Base-by-base conservation (phyloP, 2,888 invertebrate genomes). In the Lepidonotus clava region DNA sequence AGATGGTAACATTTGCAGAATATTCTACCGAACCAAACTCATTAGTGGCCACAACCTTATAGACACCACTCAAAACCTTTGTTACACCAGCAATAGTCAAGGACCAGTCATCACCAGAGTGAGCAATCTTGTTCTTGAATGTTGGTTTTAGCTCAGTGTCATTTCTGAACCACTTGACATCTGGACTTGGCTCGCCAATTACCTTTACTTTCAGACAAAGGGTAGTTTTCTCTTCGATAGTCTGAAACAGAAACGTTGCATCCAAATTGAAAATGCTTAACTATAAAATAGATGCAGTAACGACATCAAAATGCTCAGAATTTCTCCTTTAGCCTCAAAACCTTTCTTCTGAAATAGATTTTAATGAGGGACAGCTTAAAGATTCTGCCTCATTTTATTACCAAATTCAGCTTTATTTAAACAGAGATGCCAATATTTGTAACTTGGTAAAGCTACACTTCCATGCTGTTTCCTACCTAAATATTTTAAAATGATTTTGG, bases 1-100 rank as follows among this genome's bases (percentile, higher is more conserved):
- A 97, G 91, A 98, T 96, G 21, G 96, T 97, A 34, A 98, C 95
- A 87, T 96, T 97, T 40, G 98, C 98, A 51, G 98, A 97, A 88
- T 84, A 97, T 96, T 94, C 97, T 97, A 88, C 98, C 95, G 95
- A 97, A 97, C 11, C 88, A 84, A 87, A 89, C 32, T 66, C 77
- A 61, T 90, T 90, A 71, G 76, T 86, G 32, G 90, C 90, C 0
- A 77, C 77, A 38, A 88, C 90, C 0, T 80, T 83, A 85, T 89
- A 89, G 32, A 86, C 87, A n/a, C 90, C 90, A 87, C 97, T 76
- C 86, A 87, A 86, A 53, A 86, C 89, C 83, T 66, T 76, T 18
- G 88, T 88, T 24, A 89, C 87, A 14, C 90, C 90, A 51, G 85
- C 87, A 85, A 90, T 88, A 1, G 67, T 83, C 28, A 88, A 85